A percentile compares a stretch with the other conserved stretches of the same genome.
phyloP scores from a whole-genome alignment of 2,888 invertebrate species.

The Sylvicola fuscatus region DNA sequence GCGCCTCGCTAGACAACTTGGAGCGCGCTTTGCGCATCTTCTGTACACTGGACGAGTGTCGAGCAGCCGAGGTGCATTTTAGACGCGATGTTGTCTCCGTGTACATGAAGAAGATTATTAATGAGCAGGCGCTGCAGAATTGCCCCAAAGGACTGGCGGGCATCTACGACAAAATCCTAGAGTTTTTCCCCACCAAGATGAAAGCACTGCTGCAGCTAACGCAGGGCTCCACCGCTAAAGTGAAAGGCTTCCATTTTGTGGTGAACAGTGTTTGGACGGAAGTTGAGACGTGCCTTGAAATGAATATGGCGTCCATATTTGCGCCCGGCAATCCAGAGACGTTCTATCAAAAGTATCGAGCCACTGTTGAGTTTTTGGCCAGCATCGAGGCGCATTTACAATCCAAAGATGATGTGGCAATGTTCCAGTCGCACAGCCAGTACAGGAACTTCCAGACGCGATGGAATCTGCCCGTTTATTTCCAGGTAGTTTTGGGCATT shows the following conservation, averaged over 20 bases:
- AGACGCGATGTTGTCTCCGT: slow-evolving; percentile 27
- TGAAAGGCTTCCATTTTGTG: slow-evolving; percentile 51
- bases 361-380: slow-evolving; percentile 53
- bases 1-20: neutral
- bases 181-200: slow-evolving; percentile 48
- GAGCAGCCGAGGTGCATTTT: slow-evolving; percentile 50
- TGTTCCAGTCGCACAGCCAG: slow-evolving; percentile 42
- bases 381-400: slow-evolving; percentile 46
- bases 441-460: slow-evolving; percentile 62
- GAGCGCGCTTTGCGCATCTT: slow-evolving; percentile 19
- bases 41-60: slow-evolving; percentile 25
- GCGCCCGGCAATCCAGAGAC: slow-evolving; percentile 81
- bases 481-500: too few relatives aligned
- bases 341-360: slow-evolving; percentile 64
- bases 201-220: slow-evolving; percentile 32
- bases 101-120: slow-evolving; percentile 37
- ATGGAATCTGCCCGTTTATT: slow-evolving; percentile 94
- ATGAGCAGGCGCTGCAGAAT: slow-evolving; percentile 38
- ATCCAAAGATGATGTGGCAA: slow-evolving; percentile 31
- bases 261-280: slow-evolving; percentile 77
- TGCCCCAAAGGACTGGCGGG: slow-evolving; percentile 42
- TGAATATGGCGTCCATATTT: slow-evolving; percentile 66
- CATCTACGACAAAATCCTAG: slow-evolving; percentile 48
- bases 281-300: slow-evolving; percentile 58
- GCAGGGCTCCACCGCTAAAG: slow-evolving; percentile 18